Percentiles rank a stretch among this genome's conserved stretches.
Evolutionary conservation across 1,140 invertebrate genomes (phyloP).

Genomic region (Bombus superbus): DNA sequence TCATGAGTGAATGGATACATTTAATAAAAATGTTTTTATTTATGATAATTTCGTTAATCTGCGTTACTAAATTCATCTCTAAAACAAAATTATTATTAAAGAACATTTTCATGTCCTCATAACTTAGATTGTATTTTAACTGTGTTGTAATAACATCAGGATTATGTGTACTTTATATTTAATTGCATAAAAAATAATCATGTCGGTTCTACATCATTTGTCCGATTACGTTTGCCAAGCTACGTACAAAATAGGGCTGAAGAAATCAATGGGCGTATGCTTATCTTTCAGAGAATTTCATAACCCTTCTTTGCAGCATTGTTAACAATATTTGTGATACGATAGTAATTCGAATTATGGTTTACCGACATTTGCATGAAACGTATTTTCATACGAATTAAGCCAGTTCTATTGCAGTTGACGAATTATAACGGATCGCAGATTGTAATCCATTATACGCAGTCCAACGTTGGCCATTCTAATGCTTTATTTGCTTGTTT

Average conservation of each 20-base stretch:
- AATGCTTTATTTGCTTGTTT: conserved; percentile 51
- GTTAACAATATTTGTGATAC: neutral
- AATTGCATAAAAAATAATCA: neutral
- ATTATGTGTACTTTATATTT: neutral
- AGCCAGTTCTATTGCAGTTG: neutral
- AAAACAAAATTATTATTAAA: neutral
- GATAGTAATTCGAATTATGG: neutral
- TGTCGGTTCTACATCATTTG: neutral
- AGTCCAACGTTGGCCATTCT: conserved; percentile 35
- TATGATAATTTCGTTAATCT: conserved; percentile 56
- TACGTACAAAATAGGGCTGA: neutral
- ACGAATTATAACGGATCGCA: conserved; percentile 42
- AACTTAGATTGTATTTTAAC: neutral
- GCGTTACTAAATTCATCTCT: neutral
- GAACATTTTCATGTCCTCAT: neutral
- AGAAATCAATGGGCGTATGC: neutral
- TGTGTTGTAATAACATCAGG: neutral
- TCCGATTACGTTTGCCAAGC: conserved; percentile 6
- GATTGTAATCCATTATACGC: conserved; percentile 52
- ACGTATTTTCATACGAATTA: conserved; percentile 11
- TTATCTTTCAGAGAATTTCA: neutral
- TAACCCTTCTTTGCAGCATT: neutral
- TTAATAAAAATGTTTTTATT: conserved; percentile 69
- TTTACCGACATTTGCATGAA: neutral
- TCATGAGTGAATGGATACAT: conserved; percentile 57